These are phyloP conservation scores for Triplophysa bombifrons DNA, from an alignment of 2,797 vertebrate genomes.

Conservation along the genomic window DNA sequence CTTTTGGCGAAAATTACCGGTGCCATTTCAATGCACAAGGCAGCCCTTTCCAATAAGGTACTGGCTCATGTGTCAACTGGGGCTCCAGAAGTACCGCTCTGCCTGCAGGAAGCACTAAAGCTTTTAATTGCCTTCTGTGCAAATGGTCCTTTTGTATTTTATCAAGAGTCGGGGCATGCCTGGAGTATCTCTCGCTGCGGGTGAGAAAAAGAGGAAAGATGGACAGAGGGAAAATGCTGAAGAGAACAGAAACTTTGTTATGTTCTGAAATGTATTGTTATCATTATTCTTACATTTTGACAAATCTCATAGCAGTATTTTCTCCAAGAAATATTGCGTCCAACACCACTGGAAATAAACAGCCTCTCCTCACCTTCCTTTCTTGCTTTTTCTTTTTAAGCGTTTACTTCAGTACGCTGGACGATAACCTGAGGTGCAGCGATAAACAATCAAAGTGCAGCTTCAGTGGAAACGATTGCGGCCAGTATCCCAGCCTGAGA, in stretches of 20 bases:
- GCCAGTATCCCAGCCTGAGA: slow-evolving; percentile 74
- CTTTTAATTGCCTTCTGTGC: slow-evolving; percentile 99
- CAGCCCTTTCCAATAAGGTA: slow-evolving; percentile 91
- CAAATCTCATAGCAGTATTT: neutral
- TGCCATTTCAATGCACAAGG: slow-evolving; percentile 89
- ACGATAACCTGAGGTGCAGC: slow-evolving; percentile 74
- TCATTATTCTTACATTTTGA: slow-evolving; percentile 6
- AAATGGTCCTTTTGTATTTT: slow-evolving; percentile 87
- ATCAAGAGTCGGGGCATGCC: slow-evolving; percentile 75
- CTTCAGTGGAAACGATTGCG: slow-evolving; percentile 80
- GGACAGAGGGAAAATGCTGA: slow-evolving; percentile 38
- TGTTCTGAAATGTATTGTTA: neutral
- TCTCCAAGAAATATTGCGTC: slow-evolving; percentile 6
- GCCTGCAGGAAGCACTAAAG: slow-evolving; percentile 97
- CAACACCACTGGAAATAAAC: slow-evolving; percentile 41
- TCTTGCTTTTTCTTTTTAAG: slow-evolving; percentile 28
- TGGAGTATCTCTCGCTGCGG: slow-evolving; percentile 62
- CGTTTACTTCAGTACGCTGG: slow-evolving; percentile 70
- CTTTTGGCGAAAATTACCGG: slow-evolving; percentile 91
- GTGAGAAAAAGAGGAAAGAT: slow-evolving; percentile 39
- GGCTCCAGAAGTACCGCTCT: slow-evolving; percentile 95
- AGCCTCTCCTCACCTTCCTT: slow-evolving; percentile 62
- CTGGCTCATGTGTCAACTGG: slow-evolving; percentile 94
- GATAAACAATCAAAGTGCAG: slow-evolving; percentile 82
- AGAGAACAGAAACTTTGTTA: slow-evolving; percentile 9